Evolutionary conservation across 2,888 invertebrate genomes (phyloP), one percentile per base, ranked within the genome.

Genomic region (Eudemis profundana): DNA sequence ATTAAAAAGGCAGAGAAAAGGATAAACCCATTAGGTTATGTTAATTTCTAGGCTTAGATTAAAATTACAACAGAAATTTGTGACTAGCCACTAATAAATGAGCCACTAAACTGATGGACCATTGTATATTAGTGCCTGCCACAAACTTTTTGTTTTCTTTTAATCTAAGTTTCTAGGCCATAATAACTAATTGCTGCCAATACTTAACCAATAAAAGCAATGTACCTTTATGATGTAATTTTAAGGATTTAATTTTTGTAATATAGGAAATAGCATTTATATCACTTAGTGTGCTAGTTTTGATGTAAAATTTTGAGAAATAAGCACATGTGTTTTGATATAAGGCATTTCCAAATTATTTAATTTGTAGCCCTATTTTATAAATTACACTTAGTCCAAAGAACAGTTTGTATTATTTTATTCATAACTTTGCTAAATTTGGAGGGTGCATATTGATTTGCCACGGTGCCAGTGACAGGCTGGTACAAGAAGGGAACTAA

Each of bases 381-480:
- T 59, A 59, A 57, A 64, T 59, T 64, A 64, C 50, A 64, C 14
- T 49, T 64, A 66, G 27, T 57, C 33, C 14, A 64, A 56, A 59
- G 23, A 23, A 42, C 40, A 44, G 40, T 29, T 42, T 44, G 57
- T 44, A 36, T 59, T 50, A 36, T 64, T 64, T 59, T 23, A 23
- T 15, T 57, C 36, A 27, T 36, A 42, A 12, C 15, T 27, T 27
- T 17, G 10, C 7, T 60, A 19, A 29, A 57, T 42, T 27, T 50
- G 63, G 33, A 65, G 61, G 63, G 67, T 69, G 65, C 54, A 63
- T 72, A 73, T 73, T 70, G 69, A 72, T 71, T 67, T 49, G 8
- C 10, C 7, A 0, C 19, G 21, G 67, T 68, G 38, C 72, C 71
- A 69, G 70, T 53, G 56, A 73, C 74, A 42, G 51, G 36, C 19